phyloP scores from a whole-genome alignment of 1,140 invertebrate genomes.

The Pantala flavescens region DNA sequence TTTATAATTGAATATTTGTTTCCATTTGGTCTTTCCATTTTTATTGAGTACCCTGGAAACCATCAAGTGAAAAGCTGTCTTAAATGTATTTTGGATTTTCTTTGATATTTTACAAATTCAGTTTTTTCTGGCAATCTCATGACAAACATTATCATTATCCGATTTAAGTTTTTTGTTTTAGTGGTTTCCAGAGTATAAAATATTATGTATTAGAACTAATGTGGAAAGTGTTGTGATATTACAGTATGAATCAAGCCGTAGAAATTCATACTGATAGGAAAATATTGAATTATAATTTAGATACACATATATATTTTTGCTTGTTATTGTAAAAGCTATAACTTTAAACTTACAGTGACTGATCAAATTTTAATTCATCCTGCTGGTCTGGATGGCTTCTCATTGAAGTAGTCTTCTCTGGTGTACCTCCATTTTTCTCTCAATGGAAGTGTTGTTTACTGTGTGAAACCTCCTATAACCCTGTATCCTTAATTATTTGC shows the following conservation, averaged over 20 bases:
- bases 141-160: too few species aligned
- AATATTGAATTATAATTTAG: not conserved
- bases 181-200: not conserved
- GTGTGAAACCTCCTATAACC: not conserved
- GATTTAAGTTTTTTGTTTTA: too few species aligned
- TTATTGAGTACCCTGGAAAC: too few species aligned
- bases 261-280: not conserved
- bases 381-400: not conserved
- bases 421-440: not conserved
- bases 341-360: not conserved
- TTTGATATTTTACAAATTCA: too few species aligned
- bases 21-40: too few species aligned
- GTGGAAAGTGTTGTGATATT: not conserved
- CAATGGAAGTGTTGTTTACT: not conserved
- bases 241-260: not conserved
- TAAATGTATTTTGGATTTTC: too few species aligned
- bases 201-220: not conserved
- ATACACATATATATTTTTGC: not conserved
- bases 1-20: too few species aligned
- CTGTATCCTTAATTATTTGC: not conserved
- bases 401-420: not conserved
- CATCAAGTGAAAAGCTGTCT: too few species aligned
- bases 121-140: too few species aligned
- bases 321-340: not conserved
- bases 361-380: not conserved